Evolutionary conservation across 2,113 vertebrate genomes (phyloP).

Genomic region (Rhinoptilus africanus): DNA sequence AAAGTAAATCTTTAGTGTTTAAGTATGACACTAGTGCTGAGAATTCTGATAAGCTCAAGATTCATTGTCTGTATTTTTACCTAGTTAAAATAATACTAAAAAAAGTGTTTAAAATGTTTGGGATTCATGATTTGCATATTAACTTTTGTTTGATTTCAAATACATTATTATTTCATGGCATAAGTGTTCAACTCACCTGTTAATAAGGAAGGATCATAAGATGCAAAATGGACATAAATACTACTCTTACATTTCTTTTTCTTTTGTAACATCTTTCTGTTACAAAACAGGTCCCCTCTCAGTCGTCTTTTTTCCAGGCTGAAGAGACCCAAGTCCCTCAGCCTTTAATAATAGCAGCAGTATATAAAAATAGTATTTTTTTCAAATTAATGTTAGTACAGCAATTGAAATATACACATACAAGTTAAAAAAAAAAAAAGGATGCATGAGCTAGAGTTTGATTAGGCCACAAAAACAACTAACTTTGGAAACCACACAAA

Average conservation of each 20-base stretch:
- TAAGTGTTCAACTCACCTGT: not conserved
- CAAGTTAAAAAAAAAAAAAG: not conserved
- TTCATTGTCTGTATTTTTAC: conserved; percentile 44
- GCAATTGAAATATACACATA: not conserved
- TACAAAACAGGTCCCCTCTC: no score
- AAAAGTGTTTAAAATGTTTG: not conserved
- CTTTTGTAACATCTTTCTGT: not conserved
- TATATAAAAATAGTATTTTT: not conserved
- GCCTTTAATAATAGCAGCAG: no score
- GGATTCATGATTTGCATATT: not conserved
- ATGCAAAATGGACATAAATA: not conserved
- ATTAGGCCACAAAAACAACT: not conserved
- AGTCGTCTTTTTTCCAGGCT: no score
- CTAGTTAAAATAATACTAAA: not conserved
- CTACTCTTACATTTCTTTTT: not conserved
- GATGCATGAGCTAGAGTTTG: not conserved
- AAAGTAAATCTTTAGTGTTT: conserved; percentile 70
- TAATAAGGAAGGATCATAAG: not conserved
- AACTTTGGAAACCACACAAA: not conserved
- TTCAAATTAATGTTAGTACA: not conserved
- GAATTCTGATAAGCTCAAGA: conserved; percentile 51
- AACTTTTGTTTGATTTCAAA: not conserved
- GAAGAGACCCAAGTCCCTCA: no score
- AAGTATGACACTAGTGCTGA: conserved; percentile 63
- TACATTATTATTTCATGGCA: not conserved